A percentile compares a stretch with the other conserved stretches of the same genome.
These are phyloP conservation scores for Balaeniceps rex DNA, from an alignment of 2,113 vertebrate species.

Conservation along the genomic window DNA sequence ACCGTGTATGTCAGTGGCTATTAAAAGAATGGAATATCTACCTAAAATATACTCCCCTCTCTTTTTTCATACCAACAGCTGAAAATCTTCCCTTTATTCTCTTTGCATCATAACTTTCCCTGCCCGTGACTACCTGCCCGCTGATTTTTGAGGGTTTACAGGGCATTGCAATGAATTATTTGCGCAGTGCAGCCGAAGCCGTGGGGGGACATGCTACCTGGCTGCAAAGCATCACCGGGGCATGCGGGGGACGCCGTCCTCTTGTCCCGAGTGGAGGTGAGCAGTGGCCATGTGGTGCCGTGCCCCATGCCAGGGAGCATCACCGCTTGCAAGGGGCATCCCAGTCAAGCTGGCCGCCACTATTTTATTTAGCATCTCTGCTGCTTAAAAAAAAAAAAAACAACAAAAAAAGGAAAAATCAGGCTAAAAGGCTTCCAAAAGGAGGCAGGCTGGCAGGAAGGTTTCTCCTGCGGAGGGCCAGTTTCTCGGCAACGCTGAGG, in stretches of 20 bases:
- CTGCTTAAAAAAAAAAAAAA: background rate
- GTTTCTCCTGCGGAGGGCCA: conserved; percentile 47
- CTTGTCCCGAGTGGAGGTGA: background rate
- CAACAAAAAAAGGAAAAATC: background rate
- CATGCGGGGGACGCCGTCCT: fast-evolving
- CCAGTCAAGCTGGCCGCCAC: background rate
- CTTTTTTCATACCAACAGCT: background rate
- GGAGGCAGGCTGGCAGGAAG: conserved; percentile 57
- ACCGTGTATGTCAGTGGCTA: background rate
- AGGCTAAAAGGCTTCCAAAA: conserved; percentile 20
- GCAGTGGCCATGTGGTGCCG: fast-evolving
- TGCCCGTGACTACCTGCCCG: too few species aligned
- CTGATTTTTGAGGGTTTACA: background rate
- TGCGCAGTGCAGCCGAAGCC: background rate
- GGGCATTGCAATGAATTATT: background rate
- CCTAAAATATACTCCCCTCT: background rate
- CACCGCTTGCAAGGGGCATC: background rate
- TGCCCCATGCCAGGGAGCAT: background rate
- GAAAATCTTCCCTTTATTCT: background rate
- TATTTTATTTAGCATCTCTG: background rate
- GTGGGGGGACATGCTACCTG: background rate
- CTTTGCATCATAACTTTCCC: background rate
- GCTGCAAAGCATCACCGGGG: background rate
- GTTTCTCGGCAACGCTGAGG: conserved; percentile 82
- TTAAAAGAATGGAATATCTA: background rate